These are phyloP conservation scores for Sarcophaga peregrina DNA, from an alignment of 1,140 invertebrate genomes.

Conservation along the genomic window DNA sequence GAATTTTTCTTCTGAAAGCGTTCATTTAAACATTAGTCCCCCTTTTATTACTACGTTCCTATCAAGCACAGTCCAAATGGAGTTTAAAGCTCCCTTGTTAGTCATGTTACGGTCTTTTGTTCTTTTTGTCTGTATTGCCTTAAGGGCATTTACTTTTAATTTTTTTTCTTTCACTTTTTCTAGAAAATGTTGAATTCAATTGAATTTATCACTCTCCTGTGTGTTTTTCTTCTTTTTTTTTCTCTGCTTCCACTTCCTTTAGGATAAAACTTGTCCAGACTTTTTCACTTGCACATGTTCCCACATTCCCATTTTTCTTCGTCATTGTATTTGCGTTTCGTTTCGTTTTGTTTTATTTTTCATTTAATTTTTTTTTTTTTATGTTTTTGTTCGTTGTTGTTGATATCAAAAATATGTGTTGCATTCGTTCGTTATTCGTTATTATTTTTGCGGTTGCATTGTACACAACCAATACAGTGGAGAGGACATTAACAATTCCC, in stretches of 20 bases:
- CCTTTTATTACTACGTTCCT: neutral
- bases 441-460: no score
- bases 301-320: no score
- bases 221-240: neutral
- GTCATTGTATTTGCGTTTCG: no score
- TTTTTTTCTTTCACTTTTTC: neutral
- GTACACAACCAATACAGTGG: no score
- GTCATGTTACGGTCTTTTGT: neutral
- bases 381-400: no score
- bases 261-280: neutral
- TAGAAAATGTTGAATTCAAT: constrained; percentile 21
- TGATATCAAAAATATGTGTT: no score
- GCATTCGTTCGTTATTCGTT: no score
- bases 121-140: neutral
- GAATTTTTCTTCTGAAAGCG: no score
- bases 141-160: neutral
- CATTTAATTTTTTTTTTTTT: no score
- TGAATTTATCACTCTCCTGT: neutral
- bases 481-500: no score
- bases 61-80: neutral
- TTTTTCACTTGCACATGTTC: neutral
- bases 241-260: neutral
- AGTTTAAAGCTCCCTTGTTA: neutral
- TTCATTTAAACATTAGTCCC: no score
- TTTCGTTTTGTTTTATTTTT: no score